phyloP scores from a whole-genome alignment of 1,140 invertebrate species.

The Notospermus geniculatus region DNA sequence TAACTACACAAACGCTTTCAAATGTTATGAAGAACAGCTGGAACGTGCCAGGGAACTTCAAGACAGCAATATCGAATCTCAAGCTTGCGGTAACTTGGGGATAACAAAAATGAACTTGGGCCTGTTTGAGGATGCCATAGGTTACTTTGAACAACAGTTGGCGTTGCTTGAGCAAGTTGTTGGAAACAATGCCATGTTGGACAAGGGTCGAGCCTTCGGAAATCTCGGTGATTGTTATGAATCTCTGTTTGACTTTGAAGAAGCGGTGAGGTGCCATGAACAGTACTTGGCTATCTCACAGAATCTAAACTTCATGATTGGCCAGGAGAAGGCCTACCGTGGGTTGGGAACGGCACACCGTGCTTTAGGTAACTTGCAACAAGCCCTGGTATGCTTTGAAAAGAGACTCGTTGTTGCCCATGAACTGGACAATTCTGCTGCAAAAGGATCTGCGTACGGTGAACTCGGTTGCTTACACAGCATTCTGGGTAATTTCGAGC shows the following conservation, averaged over 20 bases:
- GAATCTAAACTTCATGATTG: conserved; percentile 75
- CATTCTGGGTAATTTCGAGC: conserved; percentile 82
- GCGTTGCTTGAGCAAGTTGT: conserved; percentile 77
- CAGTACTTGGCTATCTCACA: conserved; percentile 65
- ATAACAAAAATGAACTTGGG: conserved; percentile 92
- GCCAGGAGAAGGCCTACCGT: conserved; percentile 85
- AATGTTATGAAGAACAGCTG: conserved; percentile 93
- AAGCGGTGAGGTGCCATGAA: conserved; percentile 90
- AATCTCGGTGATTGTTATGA: conserved; percentile 95
- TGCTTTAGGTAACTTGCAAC: conserved; percentile 80
- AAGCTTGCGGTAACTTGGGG: conserved; percentile 88
- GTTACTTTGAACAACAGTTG: conserved; percentile 89
- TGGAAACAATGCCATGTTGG: conserved; percentile 61
- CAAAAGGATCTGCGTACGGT: conserved; percentile 85
- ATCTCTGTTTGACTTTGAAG: conserved; percentile 86
- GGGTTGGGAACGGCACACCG: conserved; percentile 79
- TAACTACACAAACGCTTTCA: conserved; percentile 83
- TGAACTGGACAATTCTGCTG: conserved; percentile 78
- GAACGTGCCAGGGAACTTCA: conserved; percentile 82
- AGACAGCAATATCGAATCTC: conserved; percentile 84
- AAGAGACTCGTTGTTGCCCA: conserved; percentile 90
- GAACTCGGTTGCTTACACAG: conserved; percentile 87
- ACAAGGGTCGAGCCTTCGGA: conserved; percentile 75
- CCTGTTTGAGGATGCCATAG: conserved; percentile 92
- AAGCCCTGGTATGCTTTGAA: conserved; percentile 89